Evolutionary conservation across 2,113 vertebrate species (phyloP), one percentile per base, ranked within the genome.

Genomic region (Mesocricetus auratus): DNA sequence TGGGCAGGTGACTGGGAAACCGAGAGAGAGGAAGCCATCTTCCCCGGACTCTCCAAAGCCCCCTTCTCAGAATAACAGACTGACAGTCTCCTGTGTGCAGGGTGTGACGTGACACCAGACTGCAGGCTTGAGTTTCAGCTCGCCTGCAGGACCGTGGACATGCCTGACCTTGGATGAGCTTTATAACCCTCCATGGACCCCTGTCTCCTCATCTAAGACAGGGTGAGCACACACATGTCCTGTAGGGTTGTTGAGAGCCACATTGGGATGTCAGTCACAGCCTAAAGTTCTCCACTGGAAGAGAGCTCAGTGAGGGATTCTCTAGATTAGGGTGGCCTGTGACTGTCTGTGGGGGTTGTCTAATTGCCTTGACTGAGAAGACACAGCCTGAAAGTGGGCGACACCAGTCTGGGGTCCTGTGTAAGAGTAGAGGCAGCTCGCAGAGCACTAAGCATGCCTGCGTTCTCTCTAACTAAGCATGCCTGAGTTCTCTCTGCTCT

Each of bases 31-130:
- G 85, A 22, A 50, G 22, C 19, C 13, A 13, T 24, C 1, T 19
- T 47, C n/a, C 33, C 29, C 10, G 0, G 22, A 1, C 12, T 1
- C 56, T 50, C 13, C 4, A 6, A 22, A 12, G 81, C 22, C 68
- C 45, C n/a, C 71, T 47, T 33, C 11, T 58, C 39, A 42, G 9
- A 12, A 29, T 0, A 10, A 53, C 36, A 42, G 7, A 10, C 36
- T 0, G 24, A 39, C 33, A 1, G 53, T 39, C 26, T 39, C 1
- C 33, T 31, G 39, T 62, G 50, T 26, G 36, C n/a, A 31, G 29
- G 1, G 1, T 2, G 5, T 47, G 36, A 42, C 64, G 71, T 21
- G 39, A 45, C 24, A 19, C 58, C 13, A 73, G 81, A 31, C 47
- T 5, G 12, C 33, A 6, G 11, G 1, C 12, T 3, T 11, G 0